Evolutionary conservation across 2,113 vertebrate genomes (phyloP).

Genomic region (Prolemur simus): DNA sequence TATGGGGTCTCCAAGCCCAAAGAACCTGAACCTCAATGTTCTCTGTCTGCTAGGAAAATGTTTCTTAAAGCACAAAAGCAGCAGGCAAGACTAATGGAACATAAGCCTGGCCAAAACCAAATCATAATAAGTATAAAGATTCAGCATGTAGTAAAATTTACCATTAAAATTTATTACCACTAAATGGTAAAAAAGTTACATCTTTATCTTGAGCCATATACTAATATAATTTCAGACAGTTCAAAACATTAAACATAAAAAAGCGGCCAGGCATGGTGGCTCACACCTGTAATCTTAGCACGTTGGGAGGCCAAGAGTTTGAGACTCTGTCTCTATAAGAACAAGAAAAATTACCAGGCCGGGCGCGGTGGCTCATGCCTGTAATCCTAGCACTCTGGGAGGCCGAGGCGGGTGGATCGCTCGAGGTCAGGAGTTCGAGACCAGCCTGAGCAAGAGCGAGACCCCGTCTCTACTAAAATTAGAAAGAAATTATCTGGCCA

Average conservation of each 20-base stretch:
- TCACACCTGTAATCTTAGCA: not conserved
- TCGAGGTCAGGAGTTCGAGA: no score
- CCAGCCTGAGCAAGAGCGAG: no score
- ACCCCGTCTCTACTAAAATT: no score
- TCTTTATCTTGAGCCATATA: not conserved
- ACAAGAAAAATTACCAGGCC: not conserved
- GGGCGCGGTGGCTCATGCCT: no score
- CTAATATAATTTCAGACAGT: not conserved
- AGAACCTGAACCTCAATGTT: not conserved
- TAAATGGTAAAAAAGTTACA: not conserved
- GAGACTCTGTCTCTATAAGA: not conserved
- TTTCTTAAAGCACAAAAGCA: not conserved
- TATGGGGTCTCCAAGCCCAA: not conserved
- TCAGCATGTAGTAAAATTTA: not conserved
- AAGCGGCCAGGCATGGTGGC: not conserved
- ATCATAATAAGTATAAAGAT: not conserved
- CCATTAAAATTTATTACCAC: not conserved
- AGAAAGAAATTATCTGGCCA: no score
- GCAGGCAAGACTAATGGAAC: not conserved
- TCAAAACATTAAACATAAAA: not conserved
- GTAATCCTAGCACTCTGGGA: no score
- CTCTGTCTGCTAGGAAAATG: not conserved
- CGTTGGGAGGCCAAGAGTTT: not conserved
- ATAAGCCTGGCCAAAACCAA: not conserved
- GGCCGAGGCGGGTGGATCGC: no score